phyloP scores from a whole-genome alignment of 1,140 invertebrate species.

The Drosophila tristis region DNA sequence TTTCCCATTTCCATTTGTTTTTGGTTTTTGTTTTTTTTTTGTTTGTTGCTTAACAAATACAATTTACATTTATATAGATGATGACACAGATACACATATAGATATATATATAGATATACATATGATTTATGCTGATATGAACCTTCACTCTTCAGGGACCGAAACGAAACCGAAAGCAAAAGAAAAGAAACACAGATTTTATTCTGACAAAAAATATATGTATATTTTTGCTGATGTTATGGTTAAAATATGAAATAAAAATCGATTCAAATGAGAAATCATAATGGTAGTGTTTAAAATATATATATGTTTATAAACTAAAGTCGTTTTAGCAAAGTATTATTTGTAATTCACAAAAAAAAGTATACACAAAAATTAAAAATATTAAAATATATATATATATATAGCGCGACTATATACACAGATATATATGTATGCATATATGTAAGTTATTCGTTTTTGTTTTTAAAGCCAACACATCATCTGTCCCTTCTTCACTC shows the following conservation, averaged over 20 bases:
- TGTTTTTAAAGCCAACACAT: too few species aligned
- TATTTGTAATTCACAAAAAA: conserved; percentile 13
- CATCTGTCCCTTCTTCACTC: too few species aligned
- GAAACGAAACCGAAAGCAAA: conserved; percentile 1
- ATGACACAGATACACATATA: conserved; percentile 29
- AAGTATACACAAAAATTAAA: conserved; percentile 42
- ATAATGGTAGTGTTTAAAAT: conserved; percentile 28
- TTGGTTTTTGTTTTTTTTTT: neutral
- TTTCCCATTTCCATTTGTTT: conserved; percentile 7
- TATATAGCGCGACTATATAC: conserved; percentile 21
- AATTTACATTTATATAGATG: conserved; percentile 45
- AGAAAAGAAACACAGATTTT: conserved; percentile 32
- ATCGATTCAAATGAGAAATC: conserved; percentile 45
- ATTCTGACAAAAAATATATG: conserved; percentile 47
- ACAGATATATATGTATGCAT: conserved; percentile 6
- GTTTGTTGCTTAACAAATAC: conserved; percentile 12
- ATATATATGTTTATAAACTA: conserved; percentile 34
- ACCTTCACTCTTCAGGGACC: conserved; percentile 21
- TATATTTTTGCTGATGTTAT: conserved; percentile 23
- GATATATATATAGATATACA: conserved; percentile 51
- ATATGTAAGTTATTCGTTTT: neutral
- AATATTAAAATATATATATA: conserved; percentile 40
- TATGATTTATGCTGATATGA: conserved; percentile 48
- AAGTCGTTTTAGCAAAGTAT: conserved; percentile 34
- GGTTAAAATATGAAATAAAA: conserved; percentile 41